A percentile compares a stretch with the other conserved stretches of the same genome.
Evolutionary conservation across 2,113 vertebrate genomes (phyloP).

Genomic region (Pelecanoides urinatrix): DNA sequence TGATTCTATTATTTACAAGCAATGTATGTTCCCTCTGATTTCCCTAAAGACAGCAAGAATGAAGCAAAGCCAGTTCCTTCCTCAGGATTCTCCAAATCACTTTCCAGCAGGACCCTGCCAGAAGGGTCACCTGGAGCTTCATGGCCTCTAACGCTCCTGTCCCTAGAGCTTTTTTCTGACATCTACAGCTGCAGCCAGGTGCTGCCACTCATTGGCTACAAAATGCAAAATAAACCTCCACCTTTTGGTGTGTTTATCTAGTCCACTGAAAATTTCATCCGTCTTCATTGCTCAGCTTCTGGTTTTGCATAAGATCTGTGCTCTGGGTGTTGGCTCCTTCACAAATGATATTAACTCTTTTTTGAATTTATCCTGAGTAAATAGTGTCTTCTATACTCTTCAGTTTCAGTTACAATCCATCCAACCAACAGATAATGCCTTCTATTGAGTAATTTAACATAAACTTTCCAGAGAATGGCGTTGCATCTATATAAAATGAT

Average conservation of each 20-base stretch:
- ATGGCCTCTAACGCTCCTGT: not conserved
- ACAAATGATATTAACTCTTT: not conserved
- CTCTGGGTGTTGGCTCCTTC: not conserved
- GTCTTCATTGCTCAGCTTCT: not conserved
- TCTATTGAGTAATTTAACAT: slow-evolving; percentile 26
- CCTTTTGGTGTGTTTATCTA: not conserved
- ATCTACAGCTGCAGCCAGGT: not conserved
- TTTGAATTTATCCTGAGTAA: not conserved
- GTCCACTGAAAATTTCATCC: not conserved
- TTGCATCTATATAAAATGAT: not conserved
- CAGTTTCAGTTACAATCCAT: slow-evolving; percentile 12
- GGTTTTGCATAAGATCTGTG: not conserved
- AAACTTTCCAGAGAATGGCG: slow-evolving; percentile 1
- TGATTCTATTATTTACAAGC: not conserved
- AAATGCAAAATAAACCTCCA: not conserved
- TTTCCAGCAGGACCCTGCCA: not conserved
- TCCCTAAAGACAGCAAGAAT: not conserved
- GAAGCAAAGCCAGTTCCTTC: not conserved
- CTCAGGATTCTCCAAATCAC: not conserved
- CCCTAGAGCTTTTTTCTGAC: not conserved
- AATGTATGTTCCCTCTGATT: not conserved
- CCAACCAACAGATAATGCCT: not conserved
- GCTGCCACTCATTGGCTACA: not conserved
- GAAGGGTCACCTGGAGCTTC: not conserved
- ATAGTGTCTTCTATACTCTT: not conserved